Conservation (phyloP, 2,888 invertebrate genomes). For the Zelleria hepariella region DNA sequence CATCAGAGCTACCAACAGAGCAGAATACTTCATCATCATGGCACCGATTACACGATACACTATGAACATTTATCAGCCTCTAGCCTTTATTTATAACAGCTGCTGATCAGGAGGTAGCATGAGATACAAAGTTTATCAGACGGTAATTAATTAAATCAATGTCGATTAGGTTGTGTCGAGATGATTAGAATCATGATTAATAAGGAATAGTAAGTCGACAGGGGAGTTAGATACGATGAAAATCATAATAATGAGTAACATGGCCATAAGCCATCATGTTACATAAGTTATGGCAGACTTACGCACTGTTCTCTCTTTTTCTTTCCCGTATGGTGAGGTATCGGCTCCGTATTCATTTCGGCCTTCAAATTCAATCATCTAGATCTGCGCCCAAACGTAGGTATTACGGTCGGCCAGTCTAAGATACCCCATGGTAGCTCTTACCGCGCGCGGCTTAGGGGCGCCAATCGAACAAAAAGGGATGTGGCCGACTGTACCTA, state of each 20-base stretch:
- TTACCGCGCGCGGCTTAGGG: no score
- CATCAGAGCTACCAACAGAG: conserved; percentile 31
- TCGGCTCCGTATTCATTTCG: no score
- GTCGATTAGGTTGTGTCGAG: conserved; percentile 16
- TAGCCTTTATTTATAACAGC: not conserved
- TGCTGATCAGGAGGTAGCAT: not conserved
- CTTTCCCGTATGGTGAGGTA: no score
- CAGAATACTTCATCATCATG: conserved; percentile 38
- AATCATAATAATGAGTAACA: not conserved
- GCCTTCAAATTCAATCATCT: no score
- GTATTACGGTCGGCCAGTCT: no score
- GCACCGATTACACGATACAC: conserved; percentile 17
- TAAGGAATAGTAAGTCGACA: conserved; percentile 15
- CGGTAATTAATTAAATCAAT: conserved; percentile 13
- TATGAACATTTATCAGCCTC: not conserved
- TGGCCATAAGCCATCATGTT: no score
- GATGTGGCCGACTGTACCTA: not conserved
- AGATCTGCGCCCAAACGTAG: no score
- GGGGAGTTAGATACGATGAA: not conserved
- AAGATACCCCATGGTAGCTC: no score
- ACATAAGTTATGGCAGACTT: no score
- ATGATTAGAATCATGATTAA: conserved; percentile 29
- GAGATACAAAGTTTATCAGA: not conserved
- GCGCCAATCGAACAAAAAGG: not conserved
- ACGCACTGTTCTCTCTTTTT: no score